Percentiles rank a stretch among this genome's conserved stretches.
Conservation (phyloP, 2,888 invertebrate genomes). For the Eumacrocentrus americanus region DNA sequence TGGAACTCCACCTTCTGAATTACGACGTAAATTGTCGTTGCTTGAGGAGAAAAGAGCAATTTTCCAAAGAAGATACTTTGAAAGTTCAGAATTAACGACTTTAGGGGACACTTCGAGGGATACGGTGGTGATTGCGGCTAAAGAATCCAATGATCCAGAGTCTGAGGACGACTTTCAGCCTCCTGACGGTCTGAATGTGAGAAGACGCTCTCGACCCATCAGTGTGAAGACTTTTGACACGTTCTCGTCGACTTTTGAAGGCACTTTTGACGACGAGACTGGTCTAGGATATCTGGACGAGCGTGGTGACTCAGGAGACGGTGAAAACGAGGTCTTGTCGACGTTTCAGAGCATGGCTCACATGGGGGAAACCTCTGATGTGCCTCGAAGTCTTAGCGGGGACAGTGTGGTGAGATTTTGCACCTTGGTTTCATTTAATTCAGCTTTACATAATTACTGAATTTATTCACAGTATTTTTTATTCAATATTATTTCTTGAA, state of each 20-base stretch:
- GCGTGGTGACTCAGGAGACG: conserved; percentile 25
- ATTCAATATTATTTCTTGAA: background rate
- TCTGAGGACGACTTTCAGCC: no score
- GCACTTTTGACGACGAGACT: conserved; percentile 54
- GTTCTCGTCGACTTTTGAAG: conserved; percentile 55
- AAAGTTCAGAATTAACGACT: conserved; percentile 41
- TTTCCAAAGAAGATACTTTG: conserved; percentile 50
- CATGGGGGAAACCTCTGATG: conserved; percentile 17
- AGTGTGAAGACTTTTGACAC: conserved; percentile 55
- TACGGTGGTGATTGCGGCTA: conserved; percentile 45
- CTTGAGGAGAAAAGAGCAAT: conserved; percentile 55
- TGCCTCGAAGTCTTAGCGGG: conserved; percentile 12
- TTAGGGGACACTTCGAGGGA: conserved; percentile 44
- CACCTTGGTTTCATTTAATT: background rate
- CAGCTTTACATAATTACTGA: background rate
- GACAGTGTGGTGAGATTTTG: conserved; percentile 25
- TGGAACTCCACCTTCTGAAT: conserved; percentile 45
- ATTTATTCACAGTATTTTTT: background rate
- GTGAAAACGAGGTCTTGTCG: background rate
- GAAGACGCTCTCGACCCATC: conserved; percentile 46
- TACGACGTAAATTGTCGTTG: conserved; percentile 48
- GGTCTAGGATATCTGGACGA: conserved; percentile 48
- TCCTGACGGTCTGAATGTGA: conserved; percentile 17
- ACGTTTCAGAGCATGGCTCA: conserved; percentile 21
- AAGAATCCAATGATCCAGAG: conserved; percentile 24